Conservation (phyloP, 2,113 vertebrate species). For the Lasiurus borealis region DNA sequence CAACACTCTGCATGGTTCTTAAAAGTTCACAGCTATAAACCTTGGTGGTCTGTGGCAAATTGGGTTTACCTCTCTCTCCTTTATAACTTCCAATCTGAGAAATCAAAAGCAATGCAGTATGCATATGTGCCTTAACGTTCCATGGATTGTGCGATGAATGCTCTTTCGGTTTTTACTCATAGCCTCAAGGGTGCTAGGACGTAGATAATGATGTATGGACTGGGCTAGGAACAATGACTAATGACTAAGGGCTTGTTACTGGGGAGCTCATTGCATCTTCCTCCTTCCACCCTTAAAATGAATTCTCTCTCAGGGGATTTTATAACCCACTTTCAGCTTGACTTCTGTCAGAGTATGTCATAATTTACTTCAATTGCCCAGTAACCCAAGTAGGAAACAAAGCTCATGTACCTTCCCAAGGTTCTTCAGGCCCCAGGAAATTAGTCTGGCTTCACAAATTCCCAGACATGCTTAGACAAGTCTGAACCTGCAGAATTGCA, state of each 20-base stretch:
- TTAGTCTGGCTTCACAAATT: neutral
- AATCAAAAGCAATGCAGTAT: neutral
- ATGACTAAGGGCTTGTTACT: neutral
- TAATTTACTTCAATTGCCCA: neutral
- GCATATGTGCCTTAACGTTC: neutral
- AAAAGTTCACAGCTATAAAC: neutral
- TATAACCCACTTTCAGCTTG: neutral
- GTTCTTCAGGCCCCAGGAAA: neutral
- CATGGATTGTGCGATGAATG: neutral
- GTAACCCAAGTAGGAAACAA: neutral
- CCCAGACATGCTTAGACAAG: neutral
- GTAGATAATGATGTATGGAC: neutral
- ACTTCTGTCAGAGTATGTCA: neutral
- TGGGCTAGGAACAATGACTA: neutral
- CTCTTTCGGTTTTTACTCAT: neutral
- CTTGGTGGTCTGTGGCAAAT: neutral
- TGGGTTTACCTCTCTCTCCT: neutral
- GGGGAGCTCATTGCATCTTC: neutral
- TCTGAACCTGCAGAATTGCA: neutral
- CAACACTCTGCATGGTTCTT: neutral
- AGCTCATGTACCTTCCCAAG: neutral
- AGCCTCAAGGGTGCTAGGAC: neutral
- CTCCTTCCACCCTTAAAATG: neutral
- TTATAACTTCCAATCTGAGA: neutral
- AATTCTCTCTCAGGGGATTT: neutral